phyloP scores from a whole-genome alignment of 2,113 vertebrate species.

The Cynocephalus volans region DNA sequence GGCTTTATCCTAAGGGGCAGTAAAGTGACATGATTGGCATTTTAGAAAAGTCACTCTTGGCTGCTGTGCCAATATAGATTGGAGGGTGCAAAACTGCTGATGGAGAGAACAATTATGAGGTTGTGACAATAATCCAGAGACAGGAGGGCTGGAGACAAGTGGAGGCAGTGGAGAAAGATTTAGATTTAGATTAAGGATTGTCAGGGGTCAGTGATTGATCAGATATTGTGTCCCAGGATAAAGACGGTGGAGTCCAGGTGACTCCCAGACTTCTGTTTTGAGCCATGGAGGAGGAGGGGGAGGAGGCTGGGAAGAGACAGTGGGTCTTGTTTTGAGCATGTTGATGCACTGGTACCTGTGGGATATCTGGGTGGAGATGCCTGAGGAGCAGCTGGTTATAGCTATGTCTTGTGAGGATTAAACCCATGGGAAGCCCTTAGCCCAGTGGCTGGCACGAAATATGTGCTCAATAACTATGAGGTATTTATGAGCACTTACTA shows the following conservation, averaged over 20 bases:
- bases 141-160: neutral
- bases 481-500: neutral
- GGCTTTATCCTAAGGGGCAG: neutral
- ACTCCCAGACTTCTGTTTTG: neutral
- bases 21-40: neutral
- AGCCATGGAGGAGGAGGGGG: neutral
- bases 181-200: neutral
- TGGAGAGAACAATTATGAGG: neutral
- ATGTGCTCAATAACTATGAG: neutral
- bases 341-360: neutral
- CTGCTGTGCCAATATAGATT: neutral
- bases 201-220: neutral
- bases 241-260: neutral
- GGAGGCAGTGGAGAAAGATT: neutral
- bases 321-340: neutral
- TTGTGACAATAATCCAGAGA: neutral
- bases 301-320: neutral
- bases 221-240: neutral
- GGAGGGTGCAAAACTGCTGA: neutral
- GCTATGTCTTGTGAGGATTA: neutral
- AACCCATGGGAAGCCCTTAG: neutral
- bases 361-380: neutral
- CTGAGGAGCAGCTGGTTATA: neutral
- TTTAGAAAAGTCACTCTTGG: neutral
- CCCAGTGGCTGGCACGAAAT: neutral